These are phyloP conservation scores for Hapalemur alaotrensis DNA, from an alignment of 2,797 vertebrate genomes.

Conservation along the genomic window DNA sequence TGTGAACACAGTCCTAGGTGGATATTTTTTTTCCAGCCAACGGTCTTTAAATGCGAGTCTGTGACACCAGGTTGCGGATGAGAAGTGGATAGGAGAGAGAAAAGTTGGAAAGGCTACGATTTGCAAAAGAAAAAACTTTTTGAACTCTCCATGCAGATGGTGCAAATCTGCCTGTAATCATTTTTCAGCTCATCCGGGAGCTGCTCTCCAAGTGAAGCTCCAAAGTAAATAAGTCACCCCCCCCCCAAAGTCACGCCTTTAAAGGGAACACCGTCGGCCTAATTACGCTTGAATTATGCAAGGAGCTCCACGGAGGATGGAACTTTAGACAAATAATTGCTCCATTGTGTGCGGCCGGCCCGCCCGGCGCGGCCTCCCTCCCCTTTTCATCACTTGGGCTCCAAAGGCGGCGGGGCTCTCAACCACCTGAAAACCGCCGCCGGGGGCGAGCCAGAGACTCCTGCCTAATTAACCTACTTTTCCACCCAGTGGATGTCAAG, in stretches of 20 bases:
- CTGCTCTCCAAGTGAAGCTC: not conserved
- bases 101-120: not conserved
- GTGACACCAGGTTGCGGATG: not conserved
- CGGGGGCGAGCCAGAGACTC: conserved; percentile 71
- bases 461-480: conserved; percentile 84
- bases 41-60: not conserved
- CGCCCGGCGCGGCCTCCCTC: not conserved
- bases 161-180: conserved; percentile 33
- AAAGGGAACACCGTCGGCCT: conserved; percentile 48
- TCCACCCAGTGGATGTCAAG: conserved; percentile 71
- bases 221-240: conserved; percentile 58
- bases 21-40: not conserved
- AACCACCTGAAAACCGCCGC: conserved; percentile 80
- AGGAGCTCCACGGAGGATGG: conserved; percentile 6
- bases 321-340: conserved; percentile 62
- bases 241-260: conserved; percentile 47
- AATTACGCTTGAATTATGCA: conserved; percentile 70
- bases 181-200: conserved; percentile 43
- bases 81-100: not conserved
- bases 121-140: conserved; percentile 36
- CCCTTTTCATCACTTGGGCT: not conserved
- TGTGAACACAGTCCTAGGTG: not conserved
- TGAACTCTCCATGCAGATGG: not conserved
- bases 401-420: conserved; percentile 56
- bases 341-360: conserved; percentile 24